Evolutionary conservation across 2,113 vertebrate genomes (phyloP).

Genomic region (Cephalopterus ornatus): DNA sequence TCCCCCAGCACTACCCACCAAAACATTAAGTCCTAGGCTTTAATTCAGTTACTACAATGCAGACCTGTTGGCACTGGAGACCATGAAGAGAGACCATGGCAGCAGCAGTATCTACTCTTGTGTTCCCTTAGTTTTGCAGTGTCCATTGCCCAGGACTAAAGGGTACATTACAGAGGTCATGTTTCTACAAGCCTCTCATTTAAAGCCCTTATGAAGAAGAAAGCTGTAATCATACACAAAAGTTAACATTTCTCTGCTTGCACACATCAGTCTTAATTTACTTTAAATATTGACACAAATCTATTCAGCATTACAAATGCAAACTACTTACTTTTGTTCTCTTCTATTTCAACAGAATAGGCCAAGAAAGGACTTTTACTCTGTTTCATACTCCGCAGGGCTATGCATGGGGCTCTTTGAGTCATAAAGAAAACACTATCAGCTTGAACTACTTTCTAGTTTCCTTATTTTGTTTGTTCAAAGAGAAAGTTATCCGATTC

Average conservation of each 20-base stretch:
- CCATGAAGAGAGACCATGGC: background rate
- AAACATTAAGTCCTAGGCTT: background rate
- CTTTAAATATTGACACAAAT: background rate
- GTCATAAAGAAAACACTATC: background rate
- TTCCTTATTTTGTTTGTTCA: slow-evolving; percentile 41
- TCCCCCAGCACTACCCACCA: background rate
- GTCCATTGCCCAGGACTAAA: background rate
- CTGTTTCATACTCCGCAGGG: background rate
- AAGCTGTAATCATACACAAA: background rate
- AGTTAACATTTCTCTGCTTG: background rate
- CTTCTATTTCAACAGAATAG: background rate
- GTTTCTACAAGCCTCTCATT: background rate
- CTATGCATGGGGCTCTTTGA: background rate
- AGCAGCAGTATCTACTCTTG: background rate
- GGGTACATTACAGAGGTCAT: background rate
- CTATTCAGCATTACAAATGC: background rate
- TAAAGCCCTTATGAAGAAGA: background rate
- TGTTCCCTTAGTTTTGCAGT: background rate
- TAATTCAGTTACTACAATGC: background rate
- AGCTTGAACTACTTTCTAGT: slow-evolving; percentile 18
- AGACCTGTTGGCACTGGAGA: background rate
- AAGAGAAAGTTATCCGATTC: background rate
- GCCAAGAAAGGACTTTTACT: background rate
- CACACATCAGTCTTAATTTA: background rate
- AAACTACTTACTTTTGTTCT: background rate